Evolutionary conservation across 2,888 invertebrate genomes (phyloP).

Genomic region (Eupsilia transversa): DNA sequence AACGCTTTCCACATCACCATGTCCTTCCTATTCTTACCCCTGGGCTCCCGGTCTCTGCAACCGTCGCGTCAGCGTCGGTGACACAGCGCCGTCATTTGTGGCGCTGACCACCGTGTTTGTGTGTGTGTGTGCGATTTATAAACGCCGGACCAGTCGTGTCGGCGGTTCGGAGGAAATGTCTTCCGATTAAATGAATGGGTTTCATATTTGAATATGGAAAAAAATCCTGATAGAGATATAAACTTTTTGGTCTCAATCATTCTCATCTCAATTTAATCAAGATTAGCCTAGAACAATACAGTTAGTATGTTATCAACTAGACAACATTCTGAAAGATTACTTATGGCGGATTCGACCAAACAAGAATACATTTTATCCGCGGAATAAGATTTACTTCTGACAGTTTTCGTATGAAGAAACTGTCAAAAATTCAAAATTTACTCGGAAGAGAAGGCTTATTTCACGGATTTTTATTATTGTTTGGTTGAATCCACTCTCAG

Average conservation of each 20-base stretch:
- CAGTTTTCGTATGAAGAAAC: too few species aligned
- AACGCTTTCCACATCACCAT: not conserved
- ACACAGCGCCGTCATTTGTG: conserved; percentile 70
- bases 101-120: conserved; percentile 38
- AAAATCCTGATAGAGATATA: too few species aligned
- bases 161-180: conserved; percentile 48
- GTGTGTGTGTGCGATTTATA: conserved; percentile 34
- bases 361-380: too few species aligned
- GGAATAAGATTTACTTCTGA: too few species aligned
- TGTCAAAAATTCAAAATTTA: too few species aligned
- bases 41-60: conserved; percentile 3
- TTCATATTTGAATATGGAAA: conserved; percentile 42
- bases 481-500: too few species aligned
- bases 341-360: too few species aligned
- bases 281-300: not conserved
- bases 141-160: conserved; percentile 34
- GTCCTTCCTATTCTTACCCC: conserved; percentile 50
- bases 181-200: conserved; percentile 48
- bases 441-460: too few species aligned
- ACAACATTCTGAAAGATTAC: not conserved
- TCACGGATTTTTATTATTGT: too few species aligned
- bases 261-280: too few species aligned
- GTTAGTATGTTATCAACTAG: not conserved
- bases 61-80: conserved; percentile 66
- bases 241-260: not conserved